Base-by-base conservation (phyloP, 1,140 invertebrate genomes). In the Zaprionus tsacasi region DNA sequence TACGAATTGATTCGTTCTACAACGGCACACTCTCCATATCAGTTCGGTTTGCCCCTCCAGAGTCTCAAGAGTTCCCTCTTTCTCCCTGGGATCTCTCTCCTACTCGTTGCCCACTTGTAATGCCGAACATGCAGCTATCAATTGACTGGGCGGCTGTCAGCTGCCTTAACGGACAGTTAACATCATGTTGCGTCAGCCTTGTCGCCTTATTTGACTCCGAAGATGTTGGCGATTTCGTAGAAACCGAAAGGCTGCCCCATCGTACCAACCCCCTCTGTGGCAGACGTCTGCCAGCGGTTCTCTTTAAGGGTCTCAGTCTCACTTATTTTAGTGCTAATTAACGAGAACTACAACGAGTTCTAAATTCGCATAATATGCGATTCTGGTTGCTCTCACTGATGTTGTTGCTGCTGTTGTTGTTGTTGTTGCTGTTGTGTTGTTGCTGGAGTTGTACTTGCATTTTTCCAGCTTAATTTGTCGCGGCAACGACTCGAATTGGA, bases 391-490 rank as follows among this genome's bases (percentile, higher is more conserved):
- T 58, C 56, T 67, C 56, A 21, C 21, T 45, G 25, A 17, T 35
- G 36, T 66, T 40, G 35, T 11, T 38, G 30, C 48, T 65, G 17
- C 21, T 21, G 21, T 2, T 45, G 38, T 57, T 67, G 25, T 21
- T 63, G 65, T 61, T 74, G 71, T 69, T 10, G 43, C 38, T 50
- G 30, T 11, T 55, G 48, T 65, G 33, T 21, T 65, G 58, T 30
- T 74, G 72, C 54, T 57, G 72, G 43, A 64, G 45, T 75, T 70
- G 72, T 75, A 70, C 72, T 75, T 75, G 72, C 67, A 65, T 80
- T 87, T 88, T 85, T 85, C 71, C 75, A 79, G 85, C 85, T 88
- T 88, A 88, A 88, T 88, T 88, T 88, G 85, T 88, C 85, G 85
- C 85, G 71, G 75, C 75, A 76, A 73, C 81, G 55, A 58, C 80